These are phyloP conservation scores for Brachystomella parvula DNA, from an alignment of 1,140 invertebrate genomes.

Conservation along the genomic window DNA sequence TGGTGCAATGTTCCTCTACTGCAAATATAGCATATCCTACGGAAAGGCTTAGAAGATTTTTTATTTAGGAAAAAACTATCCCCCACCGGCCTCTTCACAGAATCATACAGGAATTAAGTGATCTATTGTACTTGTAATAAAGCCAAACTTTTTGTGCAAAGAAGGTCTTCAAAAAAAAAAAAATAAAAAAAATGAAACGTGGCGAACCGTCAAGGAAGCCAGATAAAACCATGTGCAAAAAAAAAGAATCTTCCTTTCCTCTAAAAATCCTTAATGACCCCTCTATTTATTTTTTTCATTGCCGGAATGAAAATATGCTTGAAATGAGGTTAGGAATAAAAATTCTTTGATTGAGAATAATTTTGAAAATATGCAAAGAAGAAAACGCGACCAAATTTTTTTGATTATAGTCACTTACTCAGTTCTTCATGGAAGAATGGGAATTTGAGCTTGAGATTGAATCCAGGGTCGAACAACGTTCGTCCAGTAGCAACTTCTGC, in stretches of 20 bases:
- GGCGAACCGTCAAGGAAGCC: background rate
- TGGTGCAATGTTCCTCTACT: no score
- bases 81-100: background rate
- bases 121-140: background rate
- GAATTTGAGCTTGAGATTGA: slow-evolving; percentile 37
- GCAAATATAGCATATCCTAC: background rate
- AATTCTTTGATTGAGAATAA: background rate
- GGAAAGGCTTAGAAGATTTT: background rate
- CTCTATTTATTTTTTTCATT: background rate
- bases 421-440: slow-evolving; percentile 38
- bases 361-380: no score
- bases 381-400: no score
- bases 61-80: background rate
- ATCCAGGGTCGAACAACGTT: slow-evolving; percentile 36
- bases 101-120: background rate
- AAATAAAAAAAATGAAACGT: background rate
- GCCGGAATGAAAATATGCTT: background rate
- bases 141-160: slow-evolving; percentile 7
- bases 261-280: background rate
- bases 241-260: background rate
- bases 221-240: background rate
- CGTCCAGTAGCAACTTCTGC: slow-evolving; percentile 7
- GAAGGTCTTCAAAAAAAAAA: slow-evolving; percentile 1
- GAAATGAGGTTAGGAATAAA: background rate
- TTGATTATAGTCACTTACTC: slow-evolving; percentile 37